These are phyloP conservation scores for Charina bottae DNA, from an alignment of 2,113 vertebrate species.

Conservation along the genomic window DNA sequence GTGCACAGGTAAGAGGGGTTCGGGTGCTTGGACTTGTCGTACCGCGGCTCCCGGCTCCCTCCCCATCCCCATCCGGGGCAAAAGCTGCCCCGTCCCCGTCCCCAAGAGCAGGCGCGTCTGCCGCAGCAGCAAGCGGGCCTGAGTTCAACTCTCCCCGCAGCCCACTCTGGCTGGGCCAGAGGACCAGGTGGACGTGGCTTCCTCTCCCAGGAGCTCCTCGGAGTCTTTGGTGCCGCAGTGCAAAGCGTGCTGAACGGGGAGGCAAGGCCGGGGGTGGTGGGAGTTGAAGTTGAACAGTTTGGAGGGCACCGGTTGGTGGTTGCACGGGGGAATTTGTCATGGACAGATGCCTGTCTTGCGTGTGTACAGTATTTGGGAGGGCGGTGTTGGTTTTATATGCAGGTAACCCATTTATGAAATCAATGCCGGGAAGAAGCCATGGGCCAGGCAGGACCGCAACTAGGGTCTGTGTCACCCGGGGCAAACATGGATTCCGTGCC, in stretches of 20 bases:
- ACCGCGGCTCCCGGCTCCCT: background rate
- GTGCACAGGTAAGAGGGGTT: slow-evolving; percentile 24
- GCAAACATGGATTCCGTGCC: too few relatives aligned
- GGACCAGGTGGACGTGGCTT: background rate
- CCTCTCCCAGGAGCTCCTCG: background rate
- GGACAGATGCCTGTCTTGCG: background rate
- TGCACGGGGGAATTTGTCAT: background rate
- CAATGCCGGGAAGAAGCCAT: background rate
- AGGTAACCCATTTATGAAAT: background rate
- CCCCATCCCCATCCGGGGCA: background rate
- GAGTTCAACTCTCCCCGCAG: background rate
- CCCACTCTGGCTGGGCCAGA: background rate
- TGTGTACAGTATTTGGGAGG: background rate
- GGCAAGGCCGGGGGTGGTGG: background rate
- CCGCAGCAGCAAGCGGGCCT: background rate
- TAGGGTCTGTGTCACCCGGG: too few relatives aligned
- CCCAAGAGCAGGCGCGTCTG: background rate
- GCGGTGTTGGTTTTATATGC: background rate
- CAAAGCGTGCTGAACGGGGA: background rate
- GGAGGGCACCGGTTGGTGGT: background rate
- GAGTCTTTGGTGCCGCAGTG: background rate
- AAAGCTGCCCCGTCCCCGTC: background rate
- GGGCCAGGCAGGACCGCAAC: too few relatives aligned
- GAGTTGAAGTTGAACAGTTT: background rate
- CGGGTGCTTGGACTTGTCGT: background rate